Conservation (phyloP, 2,888 invertebrate species). For the Punctoribates punctum region DNA sequence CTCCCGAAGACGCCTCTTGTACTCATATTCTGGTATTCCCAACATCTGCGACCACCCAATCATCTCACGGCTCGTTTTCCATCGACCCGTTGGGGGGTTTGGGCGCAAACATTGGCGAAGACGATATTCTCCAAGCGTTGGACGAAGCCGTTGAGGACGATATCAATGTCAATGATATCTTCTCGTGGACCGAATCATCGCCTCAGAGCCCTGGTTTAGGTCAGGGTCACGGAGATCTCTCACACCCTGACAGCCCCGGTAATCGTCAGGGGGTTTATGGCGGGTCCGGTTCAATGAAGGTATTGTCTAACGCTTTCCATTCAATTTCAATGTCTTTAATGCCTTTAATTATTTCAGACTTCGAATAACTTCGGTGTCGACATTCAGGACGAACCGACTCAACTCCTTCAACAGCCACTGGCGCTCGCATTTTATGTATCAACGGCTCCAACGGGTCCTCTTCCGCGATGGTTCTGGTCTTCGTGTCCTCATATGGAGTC, state of each 20-base stretch:
- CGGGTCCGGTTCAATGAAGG: constrained; percentile 26
- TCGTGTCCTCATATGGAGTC: constrained; percentile 88
- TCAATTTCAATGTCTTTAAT: no score
- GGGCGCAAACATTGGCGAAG: constrained; percentile 46
- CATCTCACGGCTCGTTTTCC: constrained; percentile 41
- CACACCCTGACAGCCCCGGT: constrained; percentile 57
- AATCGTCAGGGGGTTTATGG: constrained; percentile 54
- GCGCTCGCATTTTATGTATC: constrained; percentile 96
- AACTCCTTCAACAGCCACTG: constrained; percentile 91
- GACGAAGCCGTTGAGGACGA: constrained; percentile 46
- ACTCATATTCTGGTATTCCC: constrained; percentile 99
- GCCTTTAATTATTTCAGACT: constrained; percentile 43
- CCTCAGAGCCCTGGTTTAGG: constrained; percentile 60
- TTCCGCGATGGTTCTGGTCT: constrained; percentile 82
- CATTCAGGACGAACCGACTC: constrained; percentile 68
- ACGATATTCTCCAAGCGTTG: constrained; percentile 52
- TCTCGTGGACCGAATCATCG: constrained; percentile 63
- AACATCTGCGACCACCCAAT: constrained; percentile 87
- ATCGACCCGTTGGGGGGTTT: constrained; percentile 43
- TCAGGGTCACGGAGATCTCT: constrained; percentile 52
- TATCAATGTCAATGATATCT: constrained; percentile 63
- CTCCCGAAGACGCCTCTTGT: constrained; percentile 92
- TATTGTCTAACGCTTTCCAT: background rate
- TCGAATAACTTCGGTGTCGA: constrained; percentile 48
- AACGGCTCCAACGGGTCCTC: constrained; percentile 85